Base-by-base conservation (phyloP, 2,113 vertebrate species). In the Lathamus discolor region DNA sequence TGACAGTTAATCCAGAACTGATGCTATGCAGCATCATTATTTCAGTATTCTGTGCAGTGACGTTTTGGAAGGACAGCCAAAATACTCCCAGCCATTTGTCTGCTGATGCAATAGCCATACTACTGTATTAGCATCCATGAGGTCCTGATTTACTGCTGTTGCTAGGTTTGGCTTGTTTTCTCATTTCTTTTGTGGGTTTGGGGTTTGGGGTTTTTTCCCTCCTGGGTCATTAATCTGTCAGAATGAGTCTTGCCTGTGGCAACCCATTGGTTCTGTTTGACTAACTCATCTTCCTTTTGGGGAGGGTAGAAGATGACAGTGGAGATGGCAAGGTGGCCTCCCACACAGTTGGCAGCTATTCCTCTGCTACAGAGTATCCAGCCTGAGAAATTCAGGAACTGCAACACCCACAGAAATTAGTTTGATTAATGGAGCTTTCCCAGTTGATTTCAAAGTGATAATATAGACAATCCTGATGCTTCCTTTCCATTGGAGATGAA, bases 151-250 rank as follows among this genome's bases (percentile, higher is more conserved):
- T 85, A 68, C 39, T 62, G 72, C 31, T 83, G 9, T 62, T 90
- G 57, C 69, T 62, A 28, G 24, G 14, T 83, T 91, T 95, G 62
- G 33, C 62, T 91, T 79, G 46, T 7, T 7, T 91, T 93, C 83
- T 67, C 16, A 22, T 55, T 88, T 79, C 52, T 9, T 72, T 64
- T 59, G 13, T 59, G 57, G 13, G 18, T 29, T 59, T 75, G 43
- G 13, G 9, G 5, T 73, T 55, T 59, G 55, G 39, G n/a, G 17
- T 55, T 79, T 69, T 49, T 46, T 18, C 3, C 7, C 20, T 85
- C 35, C 62, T 91, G 91, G 74, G 13, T 88, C 49, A 76, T 93
- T 95, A 93, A 92, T 70, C 80, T 96, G 83, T 95, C 92, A 93
- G 79, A 91, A 80, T 67, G 9, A 77, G 0, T 88, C 37, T 86